These are phyloP conservation scores for Epizoanthus rinbou DNA, from an alignment of 92 coral and sea anemone genomes.

Conservation along the genomic window DNA sequence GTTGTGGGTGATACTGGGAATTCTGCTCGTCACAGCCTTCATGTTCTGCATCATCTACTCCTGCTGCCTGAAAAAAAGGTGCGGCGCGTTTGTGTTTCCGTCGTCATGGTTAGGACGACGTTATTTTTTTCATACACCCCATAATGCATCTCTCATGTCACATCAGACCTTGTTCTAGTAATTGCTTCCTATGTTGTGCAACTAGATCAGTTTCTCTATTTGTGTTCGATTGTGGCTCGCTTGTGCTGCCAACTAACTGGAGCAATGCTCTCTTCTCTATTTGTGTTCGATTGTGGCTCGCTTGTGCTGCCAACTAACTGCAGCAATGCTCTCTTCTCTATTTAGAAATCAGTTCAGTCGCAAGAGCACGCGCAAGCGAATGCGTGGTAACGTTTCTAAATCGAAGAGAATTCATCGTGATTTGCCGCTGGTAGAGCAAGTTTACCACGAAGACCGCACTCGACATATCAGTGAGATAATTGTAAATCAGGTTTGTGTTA, in stretches of 20 bases:
- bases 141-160: no score
- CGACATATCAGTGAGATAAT: neutral
- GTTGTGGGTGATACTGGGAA: slow-evolving; percentile 54
- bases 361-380: slow-evolving; percentile 15
- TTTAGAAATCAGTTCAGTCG: slow-evolving; percentile 5
- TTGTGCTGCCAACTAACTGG: neutral
- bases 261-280: neutral
- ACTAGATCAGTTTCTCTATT: no score
- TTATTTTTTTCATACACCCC: no score
- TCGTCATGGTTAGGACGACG: no score
- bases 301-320: neutral
- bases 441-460: no score
- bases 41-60: slow-evolving; percentile 45
- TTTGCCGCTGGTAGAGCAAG: slow-evolving; percentile 4
- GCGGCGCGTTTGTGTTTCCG: neutral
- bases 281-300: no score
- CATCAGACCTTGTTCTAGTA: neutral
- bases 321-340: neutral
- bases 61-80: slow-evolving; percentile 60
- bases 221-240: no score
- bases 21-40: slow-evolving; percentile 37
- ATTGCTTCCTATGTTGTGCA: neutral
- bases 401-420: slow-evolving; percentile 20
- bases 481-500: slow-evolving; percentile 1
- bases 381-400: neutral